These are phyloP conservation scores for Clavelina lepadiformis DNA, from an alignment of 23 tunicate species.

Conservation along the genomic window DNA sequence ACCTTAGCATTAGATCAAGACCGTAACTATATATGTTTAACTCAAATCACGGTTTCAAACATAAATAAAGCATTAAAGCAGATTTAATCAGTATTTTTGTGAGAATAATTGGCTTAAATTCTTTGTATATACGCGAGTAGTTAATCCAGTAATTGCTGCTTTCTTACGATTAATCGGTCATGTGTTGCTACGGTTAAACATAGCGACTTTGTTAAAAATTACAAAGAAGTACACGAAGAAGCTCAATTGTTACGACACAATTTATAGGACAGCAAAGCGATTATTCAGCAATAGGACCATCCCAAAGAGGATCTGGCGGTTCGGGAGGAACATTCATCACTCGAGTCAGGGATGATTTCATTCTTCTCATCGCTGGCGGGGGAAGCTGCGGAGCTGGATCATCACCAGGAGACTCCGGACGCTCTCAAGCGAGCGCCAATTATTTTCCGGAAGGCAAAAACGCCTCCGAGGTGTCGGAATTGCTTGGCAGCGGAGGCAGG, in stretches of 20 bases:
- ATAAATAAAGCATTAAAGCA: too few relatives aligned
- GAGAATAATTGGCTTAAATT: too few relatives aligned
- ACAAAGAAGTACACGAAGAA: too few relatives aligned
- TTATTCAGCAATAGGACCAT: conserved; percentile 2
- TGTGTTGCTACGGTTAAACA: too few relatives aligned
- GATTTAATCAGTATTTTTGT: too few relatives aligned
- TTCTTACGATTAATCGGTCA: too few relatives aligned
- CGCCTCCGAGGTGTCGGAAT: conserved; percentile 26
- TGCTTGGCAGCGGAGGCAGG: conserved; percentile 29
- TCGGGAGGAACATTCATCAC: conserved; percentile 83
- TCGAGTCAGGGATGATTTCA: conserved; percentile 28
- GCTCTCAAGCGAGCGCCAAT: conserved; percentile 55
- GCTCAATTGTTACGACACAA: too few relatives aligned
- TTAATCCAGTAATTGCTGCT: too few relatives aligned
- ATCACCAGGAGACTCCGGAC: not conserved
- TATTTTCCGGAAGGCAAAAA: conserved; percentile 36
- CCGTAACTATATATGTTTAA: too few relatives aligned
- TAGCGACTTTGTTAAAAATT: too few relatives aligned
- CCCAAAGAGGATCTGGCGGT: conserved; percentile 51
- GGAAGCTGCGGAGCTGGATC: conserved; percentile 79
- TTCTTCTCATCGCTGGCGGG: conserved; percentile 84
- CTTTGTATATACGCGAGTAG: too few relatives aligned
- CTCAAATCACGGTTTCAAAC: too few relatives aligned
- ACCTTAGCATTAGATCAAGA: not conserved
- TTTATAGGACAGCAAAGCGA: conserved; percentile 81